Base-by-base conservation (phyloP, 30 jellyfish, hydroid and myxozoan species). In the Aurelia aurita region DNA sequence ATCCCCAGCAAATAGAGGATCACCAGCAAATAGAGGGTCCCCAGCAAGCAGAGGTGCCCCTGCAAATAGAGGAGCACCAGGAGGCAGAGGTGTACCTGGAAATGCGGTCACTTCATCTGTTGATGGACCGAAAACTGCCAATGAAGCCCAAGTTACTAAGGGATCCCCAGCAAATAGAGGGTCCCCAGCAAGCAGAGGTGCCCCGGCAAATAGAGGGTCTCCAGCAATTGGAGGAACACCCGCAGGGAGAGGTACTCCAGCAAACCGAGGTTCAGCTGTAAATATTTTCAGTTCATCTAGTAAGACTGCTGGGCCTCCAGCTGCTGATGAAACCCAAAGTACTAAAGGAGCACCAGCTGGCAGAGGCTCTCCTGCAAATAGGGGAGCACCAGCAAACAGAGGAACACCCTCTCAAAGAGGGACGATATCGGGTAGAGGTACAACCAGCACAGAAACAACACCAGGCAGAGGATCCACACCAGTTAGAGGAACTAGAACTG, bases 391-490 rank as follows among this genome's bases (percentile, higher is more conserved):
- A 19, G 67, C 67, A 55, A 27, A 21, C 10, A 74, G 86, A 55
- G 83, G 83, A 19, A 44, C 85, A 19, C 60, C 63, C 1, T 21
- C 81, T 15, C 46, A 43, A 51, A 77, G 88, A 77, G 88, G 89
- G 32, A 66, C 44, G 21, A 11, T 35, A 2, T 12, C 69, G 3
- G 88, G 46, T 23, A 20, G 77, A 13, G 53, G 88, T 15, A 58
- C 83, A 10, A 23, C 83, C 51, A 74, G 20, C 72, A 54, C 51
- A 64, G 76, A 20, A 19, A 19, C 27, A 35, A 23, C 69, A 58
- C 69, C 78, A 1, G 79, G 54, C 28, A 77, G 67, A 77, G 66
- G 67, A 11, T 31, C 51, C 22, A 27, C 15, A 35, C 14, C 88
- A 27, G 23, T 6, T n/a, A 58, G 88, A 44, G 88, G 88, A 14